Conservation (phyloP, 2,888 invertebrate species). For the Cephus spinipes region DNA sequence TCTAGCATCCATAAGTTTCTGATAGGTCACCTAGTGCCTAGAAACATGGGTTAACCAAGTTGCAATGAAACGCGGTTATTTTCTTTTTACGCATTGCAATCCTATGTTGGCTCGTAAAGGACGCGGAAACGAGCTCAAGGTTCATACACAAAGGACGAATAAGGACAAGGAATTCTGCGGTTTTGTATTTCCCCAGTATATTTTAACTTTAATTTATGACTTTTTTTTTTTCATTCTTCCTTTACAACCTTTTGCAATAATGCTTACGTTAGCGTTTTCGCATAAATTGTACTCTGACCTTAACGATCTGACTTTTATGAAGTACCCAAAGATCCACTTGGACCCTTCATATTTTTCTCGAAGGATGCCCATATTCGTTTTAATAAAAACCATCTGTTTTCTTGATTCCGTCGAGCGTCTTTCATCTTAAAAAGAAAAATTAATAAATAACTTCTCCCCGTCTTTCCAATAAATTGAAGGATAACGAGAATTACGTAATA, state of each 20-base stretch:
- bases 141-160: no score
- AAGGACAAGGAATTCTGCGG: no score
- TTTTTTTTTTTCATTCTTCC: no score
- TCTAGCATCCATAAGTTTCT: background rate
- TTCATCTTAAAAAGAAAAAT: background rate
- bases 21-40: background rate
- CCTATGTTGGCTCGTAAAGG: background rate
- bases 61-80: slow-evolving; percentile 1
- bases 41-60: background rate
- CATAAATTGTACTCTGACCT: no score
- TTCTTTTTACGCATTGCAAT: background rate
- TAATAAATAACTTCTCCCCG: background rate
- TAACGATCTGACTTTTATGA: no score
- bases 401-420: background rate
- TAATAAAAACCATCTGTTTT: background rate
- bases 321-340: no score
- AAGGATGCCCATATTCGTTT: background rate
- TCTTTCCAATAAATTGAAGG: background rate
- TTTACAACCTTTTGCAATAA: no score
- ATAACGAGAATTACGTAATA: background rate
- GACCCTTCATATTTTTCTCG: no score
- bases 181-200: no score
- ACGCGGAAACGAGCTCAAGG: background rate
- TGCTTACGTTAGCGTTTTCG: no score
- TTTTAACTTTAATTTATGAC: no score